Evolutionary conservation across 2,888 invertebrate species (phyloP).

Genomic region (Clistopyga incitator): DNA sequence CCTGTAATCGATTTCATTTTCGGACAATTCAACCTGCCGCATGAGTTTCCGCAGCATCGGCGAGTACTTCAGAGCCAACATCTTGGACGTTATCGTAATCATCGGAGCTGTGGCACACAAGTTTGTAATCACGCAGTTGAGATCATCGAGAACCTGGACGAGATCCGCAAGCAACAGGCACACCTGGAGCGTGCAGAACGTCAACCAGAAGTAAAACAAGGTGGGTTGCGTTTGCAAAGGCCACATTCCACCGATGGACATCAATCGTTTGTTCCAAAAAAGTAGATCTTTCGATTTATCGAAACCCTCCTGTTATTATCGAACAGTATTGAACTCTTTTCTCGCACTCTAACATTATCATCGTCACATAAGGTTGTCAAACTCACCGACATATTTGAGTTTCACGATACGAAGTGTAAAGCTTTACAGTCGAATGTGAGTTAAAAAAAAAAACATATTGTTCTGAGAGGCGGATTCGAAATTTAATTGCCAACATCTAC

Average conservation of each 20-base stretch:
- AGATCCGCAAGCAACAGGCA: conserved; percentile 60
- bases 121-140: conserved; percentile 48
- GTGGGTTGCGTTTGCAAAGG: conserved; percentile 22
- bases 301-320: conserved; percentile 8
- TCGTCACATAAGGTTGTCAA: not conserved
- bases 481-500: not conserved
- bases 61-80: conserved; percentile 51
- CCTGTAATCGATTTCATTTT: conserved; percentile 26
- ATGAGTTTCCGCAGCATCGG: conserved; percentile 13
- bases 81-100: conserved; percentile 47
- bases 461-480: not conserved
- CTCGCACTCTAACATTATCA: not conserved
- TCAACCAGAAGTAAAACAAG: conserved; percentile 34
- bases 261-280: conserved; percentile 45
- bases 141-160: conserved; percentile 57
- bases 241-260: conserved; percentile 43
- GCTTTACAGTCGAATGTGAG: not conserved
- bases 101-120: conserved; percentile 32
- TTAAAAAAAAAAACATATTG: not conserved
- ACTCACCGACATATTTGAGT: conserved; percentile 17
- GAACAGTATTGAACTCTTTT: not conserved
- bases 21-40: not conserved
- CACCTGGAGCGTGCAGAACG: conserved; percentile 58
- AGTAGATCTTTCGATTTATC: conserved; percentile 31
- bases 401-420: not conserved